Evolutionary conservation across 2,113 vertebrate genomes (phyloP).

Genomic region (Salvelinus sp.): DNA sequence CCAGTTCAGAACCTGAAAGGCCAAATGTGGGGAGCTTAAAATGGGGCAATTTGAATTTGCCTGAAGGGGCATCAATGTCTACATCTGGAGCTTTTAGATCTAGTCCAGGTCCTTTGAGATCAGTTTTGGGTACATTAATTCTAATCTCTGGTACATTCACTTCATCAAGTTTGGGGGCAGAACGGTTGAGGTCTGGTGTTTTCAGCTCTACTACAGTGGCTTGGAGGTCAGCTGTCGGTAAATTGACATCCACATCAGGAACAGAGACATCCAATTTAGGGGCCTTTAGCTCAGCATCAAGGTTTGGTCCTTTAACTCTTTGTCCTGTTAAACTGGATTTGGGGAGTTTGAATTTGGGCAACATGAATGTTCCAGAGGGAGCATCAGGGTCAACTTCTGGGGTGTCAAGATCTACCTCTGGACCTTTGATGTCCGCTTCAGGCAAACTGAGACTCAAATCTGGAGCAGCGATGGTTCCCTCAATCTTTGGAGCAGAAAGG

Average conservation of each 20-base stretch:
- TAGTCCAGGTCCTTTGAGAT: background rate
- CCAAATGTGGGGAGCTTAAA: constrained; percentile 58
- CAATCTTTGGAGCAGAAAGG: too few species aligned
- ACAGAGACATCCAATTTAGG: constrained; percentile 42
- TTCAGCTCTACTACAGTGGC: constrained; percentile 16
- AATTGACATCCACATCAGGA: constrained; percentile 27
- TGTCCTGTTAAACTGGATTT: constrained; percentile 37
- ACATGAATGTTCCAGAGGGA: constrained; percentile 34
- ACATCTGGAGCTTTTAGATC: constrained; percentile 42
- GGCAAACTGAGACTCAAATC: constrained; percentile 42
- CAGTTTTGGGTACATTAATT: constrained; percentile 5
- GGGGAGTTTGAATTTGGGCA: constrained; percentile 46
- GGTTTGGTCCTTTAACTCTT: constrained; percentile 38
- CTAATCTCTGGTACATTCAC: constrained; percentile 6
- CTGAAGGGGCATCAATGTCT: constrained; percentile 35
- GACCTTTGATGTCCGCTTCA: constrained; percentile 38
- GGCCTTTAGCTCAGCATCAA: constrained; percentile 28
- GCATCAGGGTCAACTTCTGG: constrained; percentile 46
- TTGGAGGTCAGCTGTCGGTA: constrained; percentile 33
- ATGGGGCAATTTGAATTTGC: constrained; percentile 54
- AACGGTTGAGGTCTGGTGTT: constrained; percentile 31
- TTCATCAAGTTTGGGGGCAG: constrained; percentile 31
- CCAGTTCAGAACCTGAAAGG: constrained; percentile 46
- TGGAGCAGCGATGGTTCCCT: too few species aligned
- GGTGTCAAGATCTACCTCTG: constrained; percentile 43